Conservation (phyloP, 2,888 invertebrate genomes). For the Asteroscopus sphinx region DNA sequence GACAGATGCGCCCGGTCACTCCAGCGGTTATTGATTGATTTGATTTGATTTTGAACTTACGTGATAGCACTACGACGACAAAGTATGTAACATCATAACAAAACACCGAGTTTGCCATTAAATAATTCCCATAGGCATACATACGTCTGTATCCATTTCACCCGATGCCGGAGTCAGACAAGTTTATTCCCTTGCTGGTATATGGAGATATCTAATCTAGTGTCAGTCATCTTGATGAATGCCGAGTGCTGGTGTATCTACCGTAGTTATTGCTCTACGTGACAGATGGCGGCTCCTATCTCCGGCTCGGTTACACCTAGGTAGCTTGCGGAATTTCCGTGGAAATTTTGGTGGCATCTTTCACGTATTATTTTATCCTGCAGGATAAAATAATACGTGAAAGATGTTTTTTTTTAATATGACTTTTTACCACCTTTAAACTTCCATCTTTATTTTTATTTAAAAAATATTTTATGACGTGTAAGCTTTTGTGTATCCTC, state of each 20-base stretch:
- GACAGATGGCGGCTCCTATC: slow-evolving; percentile 48
- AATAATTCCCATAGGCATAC: slow-evolving; percentile 11
- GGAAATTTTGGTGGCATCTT: background rate
- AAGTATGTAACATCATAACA: no score
- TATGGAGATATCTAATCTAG: slow-evolving; percentile 50
- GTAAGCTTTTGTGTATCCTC: no score
- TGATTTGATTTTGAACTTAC: no score
- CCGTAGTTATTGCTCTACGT: slow-evolving; percentile 46
- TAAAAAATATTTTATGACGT: no score
- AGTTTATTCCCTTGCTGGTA: slow-evolving; percentile 46
- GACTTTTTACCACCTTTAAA: no score
- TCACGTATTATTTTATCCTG: no score
- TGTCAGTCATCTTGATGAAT: slow-evolving; percentile 52
- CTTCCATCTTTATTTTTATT: no score
- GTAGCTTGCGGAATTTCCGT: slow-evolving; percentile 5
- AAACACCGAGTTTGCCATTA: background rate
- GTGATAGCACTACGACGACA: no score
- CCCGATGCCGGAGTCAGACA: slow-evolving; percentile 19
- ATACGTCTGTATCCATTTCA: slow-evolving; percentile 23
- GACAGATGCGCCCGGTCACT: no score
- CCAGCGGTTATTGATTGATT: no score
- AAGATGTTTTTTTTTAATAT: no score
- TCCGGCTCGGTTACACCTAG: slow-evolving; percentile 20
- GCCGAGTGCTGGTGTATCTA: slow-evolving; percentile 46
- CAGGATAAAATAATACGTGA: no score